Percentiles rank a stretch among this genome's conserved stretches.
phyloP scores from a whole-genome alignment of 2,888 invertebrate species.

The Megamerina dolium region DNA sequence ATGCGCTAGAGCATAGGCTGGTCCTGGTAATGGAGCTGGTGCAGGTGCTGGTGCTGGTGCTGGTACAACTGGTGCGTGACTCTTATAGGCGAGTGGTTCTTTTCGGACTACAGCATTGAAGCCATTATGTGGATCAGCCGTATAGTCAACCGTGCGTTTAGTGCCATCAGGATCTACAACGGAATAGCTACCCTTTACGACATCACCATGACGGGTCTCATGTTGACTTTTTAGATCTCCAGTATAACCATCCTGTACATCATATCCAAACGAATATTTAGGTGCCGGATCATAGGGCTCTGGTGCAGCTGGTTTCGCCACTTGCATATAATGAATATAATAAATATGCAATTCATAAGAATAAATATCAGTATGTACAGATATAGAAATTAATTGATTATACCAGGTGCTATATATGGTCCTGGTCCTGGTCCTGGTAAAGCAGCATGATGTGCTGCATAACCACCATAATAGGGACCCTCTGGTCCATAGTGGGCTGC shows the following conservation, averaged over 20 bases:
- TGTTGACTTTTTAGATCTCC: slow-evolving; percentile 55
- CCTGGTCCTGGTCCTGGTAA: slow-evolving; percentile 20
- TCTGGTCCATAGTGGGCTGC: slow-evolving; percentile 26
- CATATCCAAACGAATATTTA: slow-evolving; percentile 52
- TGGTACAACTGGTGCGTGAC: slow-evolving; percentile 29
- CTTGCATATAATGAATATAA: slow-evolving; percentile 11
- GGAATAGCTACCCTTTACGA: slow-evolving; percentile 56
- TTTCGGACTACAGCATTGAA: slow-evolving; percentile 48
- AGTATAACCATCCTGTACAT: slow-evolving; percentile 51
- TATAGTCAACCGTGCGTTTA: slow-evolving; percentile 59
- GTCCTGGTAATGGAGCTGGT: slow-evolving; percentile 28
- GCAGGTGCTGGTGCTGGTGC: slow-evolving; percentile 31
- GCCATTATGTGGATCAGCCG: slow-evolving; percentile 51
- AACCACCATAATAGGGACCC: slow-evolving; percentile 20
- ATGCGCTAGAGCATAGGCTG: slow-evolving; percentile 8
- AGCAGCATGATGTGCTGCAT: slow-evolving; percentile 29
- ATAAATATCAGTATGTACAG: not conserved
- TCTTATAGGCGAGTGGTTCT: slow-evolving; percentile 43
- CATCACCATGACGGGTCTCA: slow-evolving; percentile 60
- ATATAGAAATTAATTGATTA: not conserved
- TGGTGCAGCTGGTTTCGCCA: slow-evolving; percentile 35
- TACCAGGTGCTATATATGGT: slow-evolving; percentile 35
- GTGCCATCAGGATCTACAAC: slow-evolving; percentile 57
- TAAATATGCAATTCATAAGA: not conserved
- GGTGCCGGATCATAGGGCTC: slow-evolving; percentile 47